A percentile compares a stretch with the other conserved stretches of the same genome.
These are phyloP conservation scores for Ormyrus thymus DNA, from an alignment of 2,888 invertebrate species.

Conservation along the genomic window DNA sequence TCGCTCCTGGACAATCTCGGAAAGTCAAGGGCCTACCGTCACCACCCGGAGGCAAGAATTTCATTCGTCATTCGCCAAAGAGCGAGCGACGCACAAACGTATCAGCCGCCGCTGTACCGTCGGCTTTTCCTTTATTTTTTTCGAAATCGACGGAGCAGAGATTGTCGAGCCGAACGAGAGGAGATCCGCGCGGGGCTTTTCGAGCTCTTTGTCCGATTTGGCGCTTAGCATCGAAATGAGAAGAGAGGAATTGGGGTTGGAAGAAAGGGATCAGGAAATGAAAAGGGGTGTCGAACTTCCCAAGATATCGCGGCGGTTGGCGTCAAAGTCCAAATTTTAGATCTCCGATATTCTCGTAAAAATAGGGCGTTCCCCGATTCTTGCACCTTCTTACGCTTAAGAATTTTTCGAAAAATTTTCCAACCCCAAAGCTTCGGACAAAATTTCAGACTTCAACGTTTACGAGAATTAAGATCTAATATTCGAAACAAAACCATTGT, in stretches of 20 bases:
- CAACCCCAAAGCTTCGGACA: too few species aligned
- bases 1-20: conserved; percentile 29
- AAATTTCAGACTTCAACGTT: too few species aligned
- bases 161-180: conserved; percentile 8
- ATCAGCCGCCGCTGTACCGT: conserved; percentile 18
- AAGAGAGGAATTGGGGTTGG: conserved; percentile 5
- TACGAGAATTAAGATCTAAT: too few species aligned
- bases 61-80: conserved; percentile 42
- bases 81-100: conserved; percentile 15
- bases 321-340: neutral
- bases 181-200: conserved; percentile 4
- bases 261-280: neutral
- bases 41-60: conserved; percentile 26
- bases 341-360: neutral
- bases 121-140: neutral
- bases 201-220: conserved; percentile 15
- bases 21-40: conserved; percentile 32
- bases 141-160: neutral
- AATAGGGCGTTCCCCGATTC: neutral
- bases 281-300: neutral
- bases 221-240: conserved; percentile 14
- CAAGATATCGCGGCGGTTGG: neutral
- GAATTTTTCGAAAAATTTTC: too few species aligned
- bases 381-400: too few species aligned
- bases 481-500: too few species aligned